Evolutionary conservation across 1,140 invertebrate species (phyloP), one percentile per base, ranked within the genome.

Genomic region (Pseudobourletiella spinata): DNA sequence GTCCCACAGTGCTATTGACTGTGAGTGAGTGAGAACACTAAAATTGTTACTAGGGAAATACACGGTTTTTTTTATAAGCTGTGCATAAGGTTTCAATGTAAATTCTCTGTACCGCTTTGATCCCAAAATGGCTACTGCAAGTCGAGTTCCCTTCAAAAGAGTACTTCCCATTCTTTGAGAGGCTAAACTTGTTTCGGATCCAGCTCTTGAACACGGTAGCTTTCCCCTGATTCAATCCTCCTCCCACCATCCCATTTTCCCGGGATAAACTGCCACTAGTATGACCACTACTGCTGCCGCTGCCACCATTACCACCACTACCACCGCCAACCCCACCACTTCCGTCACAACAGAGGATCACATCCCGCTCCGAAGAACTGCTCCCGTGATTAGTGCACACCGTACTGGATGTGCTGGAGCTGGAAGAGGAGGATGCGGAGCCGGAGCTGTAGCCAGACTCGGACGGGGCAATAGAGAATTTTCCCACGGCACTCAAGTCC

Each of bases 61-160:
- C n/a, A n/a, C n/a, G n/a, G n/a, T n/a, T n/a, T n/a, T n/a, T n/a
- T n/a, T n/a, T n/a, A n/a, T n/a, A n/a, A n/a, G n/a, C n/a, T n/a
- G n/a, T n/a, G n/a, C n/a, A n/a, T n/a, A n/a, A n/a, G n/a, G n/a
- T n/a, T n/a, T n/a, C n/a, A n/a, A n/a, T n/a, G n/a, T n/a, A n/a
- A n/a, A n/a, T n/a, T n/a, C n/a, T n/a, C n/a, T n/a, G 64, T 70
- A 70, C 68, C 68, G 52, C 56, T 65, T 60, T 61, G 30, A 67
- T 50, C 42, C 63, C 63, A 58, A 67, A 67, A 50, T 67, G 68
- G 24, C 57, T 57, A n/a, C 67, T 57, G 58, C 46, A 55, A n/a
- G 35, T 16, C 26, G 55, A 48, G 48, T 52, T 67, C 24, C 63
- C 68, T 60, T 64, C 68, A 8, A 70, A 56, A 11, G 62, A 60